A percentile compares a stretch with the other conserved stretches of the same genome.
These are phyloP conservation scores for Linurgus olivaceus DNA, from an alignment of 2,797 vertebrate genomes.

Conservation along the genomic window DNA sequence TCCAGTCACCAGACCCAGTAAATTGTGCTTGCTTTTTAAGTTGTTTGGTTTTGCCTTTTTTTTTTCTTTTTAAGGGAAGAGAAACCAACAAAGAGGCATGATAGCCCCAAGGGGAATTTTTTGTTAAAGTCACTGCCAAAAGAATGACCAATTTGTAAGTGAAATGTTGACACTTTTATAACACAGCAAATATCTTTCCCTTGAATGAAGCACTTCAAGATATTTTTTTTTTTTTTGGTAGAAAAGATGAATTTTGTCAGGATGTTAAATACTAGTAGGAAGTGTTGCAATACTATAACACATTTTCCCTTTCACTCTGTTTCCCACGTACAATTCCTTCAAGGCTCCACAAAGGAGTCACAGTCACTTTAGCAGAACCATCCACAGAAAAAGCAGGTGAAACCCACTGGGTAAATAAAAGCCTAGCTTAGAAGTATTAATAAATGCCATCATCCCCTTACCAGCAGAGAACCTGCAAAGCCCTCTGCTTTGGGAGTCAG, in stretches of 20 bases:
- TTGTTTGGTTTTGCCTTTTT: not conserved
- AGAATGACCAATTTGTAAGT: constrained; percentile 53
- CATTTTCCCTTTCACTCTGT: not conserved
- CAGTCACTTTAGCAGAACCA: not conserved
- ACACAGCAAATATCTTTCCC: constrained; percentile 17
- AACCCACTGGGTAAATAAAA: constrained; percentile 4
- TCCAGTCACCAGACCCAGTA: not conserved
- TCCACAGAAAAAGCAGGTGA: not conserved
- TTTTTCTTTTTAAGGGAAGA: not conserved
- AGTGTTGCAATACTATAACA: not conserved
- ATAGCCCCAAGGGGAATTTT: constrained; percentile 46
- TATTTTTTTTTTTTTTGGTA: not conserved
- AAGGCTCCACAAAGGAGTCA: not conserved
- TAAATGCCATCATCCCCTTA: not conserved
- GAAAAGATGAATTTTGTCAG: not conserved
- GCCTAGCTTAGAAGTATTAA: not conserved
- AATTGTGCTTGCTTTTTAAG: constrained; percentile 46
- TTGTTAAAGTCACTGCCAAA: constrained; percentile 49
- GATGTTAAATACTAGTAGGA: not conserved
- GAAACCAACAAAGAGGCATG: not conserved
- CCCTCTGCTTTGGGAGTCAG: not conserved
- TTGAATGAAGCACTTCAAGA: constrained; percentile 13
- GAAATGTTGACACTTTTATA: constrained; percentile 54
- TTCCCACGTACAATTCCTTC: not conserved
- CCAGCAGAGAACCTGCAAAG: not conserved